phyloP scores from a whole-genome alignment of 2,113 vertebrate genomes.

The Vulpes ferrilata region DNA sequence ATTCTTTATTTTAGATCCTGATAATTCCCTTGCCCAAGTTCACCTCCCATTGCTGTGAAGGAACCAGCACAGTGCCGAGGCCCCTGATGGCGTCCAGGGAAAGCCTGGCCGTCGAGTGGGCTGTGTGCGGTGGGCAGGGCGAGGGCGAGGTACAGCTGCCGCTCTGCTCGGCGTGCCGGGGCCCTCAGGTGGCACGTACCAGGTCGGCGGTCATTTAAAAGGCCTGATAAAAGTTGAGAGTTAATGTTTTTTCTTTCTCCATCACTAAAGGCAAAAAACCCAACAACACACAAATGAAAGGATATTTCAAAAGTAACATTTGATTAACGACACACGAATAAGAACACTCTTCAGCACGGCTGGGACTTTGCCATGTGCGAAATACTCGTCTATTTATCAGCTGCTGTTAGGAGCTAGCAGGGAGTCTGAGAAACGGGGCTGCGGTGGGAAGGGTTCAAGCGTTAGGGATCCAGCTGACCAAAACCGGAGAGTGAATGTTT shows the following conservation, averaged over 20 bases:
- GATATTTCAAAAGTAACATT: slow-evolving; percentile 15
- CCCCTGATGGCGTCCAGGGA: not conserved
- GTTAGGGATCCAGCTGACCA: not conserved
- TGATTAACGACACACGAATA: not conserved
- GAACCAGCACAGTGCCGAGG: not conserved
- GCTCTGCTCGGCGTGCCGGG: not conserved
- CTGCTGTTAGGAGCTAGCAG: not conserved
- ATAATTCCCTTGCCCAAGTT: not conserved
- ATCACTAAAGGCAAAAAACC: not conserved
- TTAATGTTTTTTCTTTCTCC: not conserved
- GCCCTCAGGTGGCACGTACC: not conserved
- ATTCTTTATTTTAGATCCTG: not conserved
- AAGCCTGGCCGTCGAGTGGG: not conserved
- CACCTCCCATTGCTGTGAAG: not conserved
- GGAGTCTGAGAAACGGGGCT: not conserved
- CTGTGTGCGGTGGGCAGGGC: not conserved
- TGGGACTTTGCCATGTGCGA: not conserved
- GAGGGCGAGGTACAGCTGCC: not conserved
- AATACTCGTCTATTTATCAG: not conserved
- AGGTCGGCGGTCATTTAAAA: not conserved
- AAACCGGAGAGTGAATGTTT: not conserved
- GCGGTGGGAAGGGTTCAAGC: not conserved
- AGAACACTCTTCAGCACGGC: not conserved
- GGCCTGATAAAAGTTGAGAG: not conserved
- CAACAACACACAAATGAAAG: not conserved